These are phyloP conservation scores for Oxycera nigricornis DNA, from an alignment of 2,888 invertebrate species.

Conservation along the genomic window DNA sequence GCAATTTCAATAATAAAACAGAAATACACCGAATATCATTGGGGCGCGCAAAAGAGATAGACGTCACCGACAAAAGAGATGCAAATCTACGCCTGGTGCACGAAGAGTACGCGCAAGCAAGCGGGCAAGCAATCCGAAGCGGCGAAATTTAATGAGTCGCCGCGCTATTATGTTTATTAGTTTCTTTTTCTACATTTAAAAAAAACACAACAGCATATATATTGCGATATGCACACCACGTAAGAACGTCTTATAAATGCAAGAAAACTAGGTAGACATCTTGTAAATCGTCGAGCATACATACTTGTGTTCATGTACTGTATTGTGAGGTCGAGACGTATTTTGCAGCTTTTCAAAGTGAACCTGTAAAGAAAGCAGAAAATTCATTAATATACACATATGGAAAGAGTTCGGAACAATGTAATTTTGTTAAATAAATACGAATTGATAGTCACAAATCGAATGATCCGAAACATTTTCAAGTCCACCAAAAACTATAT, in stretches of 20 bases:
- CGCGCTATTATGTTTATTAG: constrained; percentile 17
- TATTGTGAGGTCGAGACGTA: background rate
- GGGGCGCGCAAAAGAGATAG: background rate
- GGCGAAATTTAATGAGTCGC: constrained; percentile 31
- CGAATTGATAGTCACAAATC: no score
- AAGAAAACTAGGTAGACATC: constrained; percentile 1
- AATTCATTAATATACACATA: background rate
- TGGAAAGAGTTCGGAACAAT: no score
- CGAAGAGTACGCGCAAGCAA: background rate
- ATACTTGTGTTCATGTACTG: background rate
- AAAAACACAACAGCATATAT: background rate
- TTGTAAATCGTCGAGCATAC: background rate
- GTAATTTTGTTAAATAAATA: no score
- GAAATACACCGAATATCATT: background rate
- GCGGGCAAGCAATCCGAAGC: background rate
- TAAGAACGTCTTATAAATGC: constrained; percentile 9
- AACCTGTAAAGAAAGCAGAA: constrained; percentile 8
- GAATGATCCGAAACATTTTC: no score
- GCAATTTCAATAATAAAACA: constrained; percentile 16
- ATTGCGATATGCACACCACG: background rate
- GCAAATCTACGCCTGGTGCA: background rate
- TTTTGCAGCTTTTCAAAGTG: background rate
- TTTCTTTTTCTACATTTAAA: constrained; percentile 7
- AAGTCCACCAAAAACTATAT: no score
- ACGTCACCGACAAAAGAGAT: background rate